Evolutionary conservation across 2,113 vertebrate genomes (phyloP), one percentile per base, ranked within the genome.

Genomic region (Semicossyphus pulcher): DNA sequence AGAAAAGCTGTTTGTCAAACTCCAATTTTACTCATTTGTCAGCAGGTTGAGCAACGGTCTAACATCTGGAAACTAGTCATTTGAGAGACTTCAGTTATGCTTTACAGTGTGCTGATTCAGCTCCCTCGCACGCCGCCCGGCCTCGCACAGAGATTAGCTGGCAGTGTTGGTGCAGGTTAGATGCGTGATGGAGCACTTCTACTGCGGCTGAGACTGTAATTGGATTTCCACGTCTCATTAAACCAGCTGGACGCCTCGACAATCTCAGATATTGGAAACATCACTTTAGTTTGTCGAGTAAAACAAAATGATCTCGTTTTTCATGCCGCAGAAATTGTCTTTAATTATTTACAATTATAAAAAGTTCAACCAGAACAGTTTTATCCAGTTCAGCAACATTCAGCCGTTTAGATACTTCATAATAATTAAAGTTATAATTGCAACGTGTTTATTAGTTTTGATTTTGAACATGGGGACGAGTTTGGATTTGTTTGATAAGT

Each of bases 191-290:
- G 62, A 80, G 72, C 56, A 59, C 60, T 57, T 73, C 42, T 52
- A 26, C 83, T 16, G 37, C 54, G 57, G 75, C 81, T 31, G 28
- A 12, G 65, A 49, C 56, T 63, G 57, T 74, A 84, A 88, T 83
- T 85, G 84, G 76, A 81, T 87, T 88, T 81, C 39, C 77, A 86
- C 65, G 48, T 78, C 80, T 89, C 86, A 80, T 90, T 87, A 73
- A 72, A 86, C 74, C 48, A 32, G 54, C 70, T 72, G 0, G 83
- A 83, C 64, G 66, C 83, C 60, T 80, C 70, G 12, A 63, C 63
- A 57, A 36, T 47, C 59, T 29, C 32, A 34, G 49, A 70, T 78
- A 79, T 61, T 81, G 47, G 73, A 77, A 65, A 69, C 60, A 58
- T 62, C 26, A 26, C 64, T 57, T 26, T 32, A 25, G 49, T 61